Evolutionary conservation across 2,113 vertebrate genomes (phyloP).

Genomic region (Atractosteus spatula): DNA sequence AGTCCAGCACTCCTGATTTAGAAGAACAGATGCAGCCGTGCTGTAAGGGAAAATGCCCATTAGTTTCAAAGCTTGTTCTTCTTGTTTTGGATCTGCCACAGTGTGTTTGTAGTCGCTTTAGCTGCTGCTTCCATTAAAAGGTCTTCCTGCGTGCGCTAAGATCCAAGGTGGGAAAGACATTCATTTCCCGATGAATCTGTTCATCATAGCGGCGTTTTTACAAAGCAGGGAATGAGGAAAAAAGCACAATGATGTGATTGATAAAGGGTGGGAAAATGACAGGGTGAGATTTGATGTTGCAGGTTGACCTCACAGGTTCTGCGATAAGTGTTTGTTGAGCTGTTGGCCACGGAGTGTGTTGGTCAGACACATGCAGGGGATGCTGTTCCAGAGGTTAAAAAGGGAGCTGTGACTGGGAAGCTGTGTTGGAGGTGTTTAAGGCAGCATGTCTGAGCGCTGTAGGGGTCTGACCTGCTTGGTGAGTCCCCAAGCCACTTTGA

Average conservation of each 20-base stretch:
- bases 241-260: conserved; percentile 3
- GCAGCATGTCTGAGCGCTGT: too few relatives aligned
- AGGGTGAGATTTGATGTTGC: conserved; percentile 7
- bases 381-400: too few relatives aligned
- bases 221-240: not conserved
- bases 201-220: not conserved
- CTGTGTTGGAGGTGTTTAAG: not conserved
- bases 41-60: not conserved
- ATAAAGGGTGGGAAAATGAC: not conserved
- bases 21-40: too few relatives aligned
- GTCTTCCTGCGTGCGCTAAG: not conserved
- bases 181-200: not conserved
- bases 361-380: too few relatives aligned
- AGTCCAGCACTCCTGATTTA: too few relatives aligned
- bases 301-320: not conserved
- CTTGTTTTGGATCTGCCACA: not conserved
- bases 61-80: not conserved
- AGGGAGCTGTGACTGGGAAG: not conserved
- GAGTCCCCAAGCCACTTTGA: too few relatives aligned
- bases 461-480: too few relatives aligned
- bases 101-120: not conserved
- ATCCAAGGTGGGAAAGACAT: not conserved
- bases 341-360: not conserved
- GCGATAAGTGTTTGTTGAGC: not conserved
- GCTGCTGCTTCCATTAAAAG: not conserved